Evolutionary conservation across 2,888 invertebrate species (phyloP).

Genomic region (Allophyes oxyacanthae): DNA sequence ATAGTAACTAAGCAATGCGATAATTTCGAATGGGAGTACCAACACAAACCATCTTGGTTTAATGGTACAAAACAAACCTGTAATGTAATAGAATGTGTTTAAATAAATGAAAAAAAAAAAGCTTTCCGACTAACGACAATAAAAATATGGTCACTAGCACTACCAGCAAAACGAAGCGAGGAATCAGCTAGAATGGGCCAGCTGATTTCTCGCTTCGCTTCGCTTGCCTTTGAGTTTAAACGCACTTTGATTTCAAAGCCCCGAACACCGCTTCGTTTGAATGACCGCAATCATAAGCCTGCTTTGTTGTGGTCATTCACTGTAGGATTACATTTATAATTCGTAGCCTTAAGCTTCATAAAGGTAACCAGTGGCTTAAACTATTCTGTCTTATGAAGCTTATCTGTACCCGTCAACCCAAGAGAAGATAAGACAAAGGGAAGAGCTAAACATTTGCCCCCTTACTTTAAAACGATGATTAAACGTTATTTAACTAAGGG

Average conservation of each 20-base stretch:
- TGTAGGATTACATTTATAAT: background rate
- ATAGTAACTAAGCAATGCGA: no score
- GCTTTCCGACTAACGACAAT: background rate
- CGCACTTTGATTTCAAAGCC: slow-evolving; percentile 17
- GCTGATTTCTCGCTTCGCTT: no score
- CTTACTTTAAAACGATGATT: no score
- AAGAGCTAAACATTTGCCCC: no score
- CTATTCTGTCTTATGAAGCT: background rate
- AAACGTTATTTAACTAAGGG: no score
- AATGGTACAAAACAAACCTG: no score
- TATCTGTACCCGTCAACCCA: no score
- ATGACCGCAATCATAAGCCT: slow-evolving; percentile 20
- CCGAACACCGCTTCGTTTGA: background rate
- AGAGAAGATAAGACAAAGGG: no score
- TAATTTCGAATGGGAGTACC: no score
- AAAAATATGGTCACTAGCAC: slow-evolving; percentile 1
- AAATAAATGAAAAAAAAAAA: no score
- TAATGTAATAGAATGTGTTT: no score
- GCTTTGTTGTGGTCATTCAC: slow-evolving; percentile 10
- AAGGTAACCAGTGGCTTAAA: background rate
- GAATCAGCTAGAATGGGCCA: slow-evolving; percentile 20
- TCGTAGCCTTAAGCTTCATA: background rate
- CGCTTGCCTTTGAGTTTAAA: background rate
- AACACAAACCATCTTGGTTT: no score
- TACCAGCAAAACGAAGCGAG: slow-evolving; percentile 7